Conservation (phyloP, 92 coral and sea anemone genomes). For the Virgularia gustaviana region DNA sequence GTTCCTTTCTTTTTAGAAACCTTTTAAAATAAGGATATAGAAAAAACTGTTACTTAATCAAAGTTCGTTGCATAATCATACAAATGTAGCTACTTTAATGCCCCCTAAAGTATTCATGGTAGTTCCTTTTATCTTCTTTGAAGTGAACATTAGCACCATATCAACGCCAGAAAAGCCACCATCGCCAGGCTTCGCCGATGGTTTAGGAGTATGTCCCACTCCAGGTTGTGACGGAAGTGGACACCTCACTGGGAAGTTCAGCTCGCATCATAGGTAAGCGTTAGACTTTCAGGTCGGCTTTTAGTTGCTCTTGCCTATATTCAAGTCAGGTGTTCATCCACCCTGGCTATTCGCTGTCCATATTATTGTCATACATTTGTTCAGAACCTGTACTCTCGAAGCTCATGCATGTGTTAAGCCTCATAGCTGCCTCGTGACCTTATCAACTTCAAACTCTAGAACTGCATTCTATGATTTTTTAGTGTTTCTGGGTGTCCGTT, state of each 20-base stretch:
- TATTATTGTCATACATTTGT: not conserved
- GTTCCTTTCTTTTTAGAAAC: too few relatives aligned
- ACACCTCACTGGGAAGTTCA: slow-evolving; percentile 63
- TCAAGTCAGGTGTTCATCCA: not conserved
- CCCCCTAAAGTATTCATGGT: too few relatives aligned
- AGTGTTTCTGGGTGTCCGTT: slow-evolving; percentile 92
- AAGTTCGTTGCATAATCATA: too few relatives aligned
- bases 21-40: too few relatives aligned
- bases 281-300: not conserved
- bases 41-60: too few relatives aligned
- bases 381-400: slow-evolving; percentile 60
- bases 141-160: not conserved
- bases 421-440: not conserved
- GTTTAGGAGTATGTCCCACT: slow-evolving; percentile 64
- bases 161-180: slow-evolving; percentile 20
- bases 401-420: not conserved
- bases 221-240: slow-evolving; percentile 69
- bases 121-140: too few relatives aligned
- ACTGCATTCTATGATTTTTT: too few relatives aligned
- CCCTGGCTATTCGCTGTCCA: not conserved
- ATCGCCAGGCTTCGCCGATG: slow-evolving; percentile 16
- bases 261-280: slow-evolving; percentile 55
- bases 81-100: too few relatives aligned
- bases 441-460: too few relatives aligned
- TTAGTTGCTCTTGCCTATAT: not conserved